A percentile compares a stretch with the other conserved stretches of the same genome.
Conservation (phyloP, 2,888 invertebrate species). For the Lasioglossum pauxillum region DNA sequence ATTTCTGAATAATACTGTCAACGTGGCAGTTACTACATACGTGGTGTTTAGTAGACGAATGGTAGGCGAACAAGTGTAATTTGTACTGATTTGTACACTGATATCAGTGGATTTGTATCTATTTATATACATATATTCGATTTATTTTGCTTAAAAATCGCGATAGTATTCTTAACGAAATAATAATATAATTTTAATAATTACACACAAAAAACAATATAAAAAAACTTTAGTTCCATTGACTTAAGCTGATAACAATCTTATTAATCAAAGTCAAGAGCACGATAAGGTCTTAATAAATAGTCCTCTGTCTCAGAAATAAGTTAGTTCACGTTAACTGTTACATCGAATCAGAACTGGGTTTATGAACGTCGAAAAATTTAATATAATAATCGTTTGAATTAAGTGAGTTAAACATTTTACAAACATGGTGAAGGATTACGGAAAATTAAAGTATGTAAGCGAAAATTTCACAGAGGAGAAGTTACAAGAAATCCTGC, state of each 20-base stretch:
- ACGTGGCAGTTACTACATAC: background rate
- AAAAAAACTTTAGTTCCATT: background rate
- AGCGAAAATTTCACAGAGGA: conserved; percentile 82
- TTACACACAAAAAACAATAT: background rate
- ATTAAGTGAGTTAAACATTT: background rate
- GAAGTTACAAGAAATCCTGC: conserved; percentile 83
- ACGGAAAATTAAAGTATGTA: conserved; percentile 61
- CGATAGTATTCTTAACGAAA: background rate
- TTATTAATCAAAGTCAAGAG: background rate
- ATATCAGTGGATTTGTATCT: background rate
- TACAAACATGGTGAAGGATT: conserved; percentile 41
- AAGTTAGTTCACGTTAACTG: background rate
- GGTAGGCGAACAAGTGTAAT: background rate
- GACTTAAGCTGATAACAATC: background rate
- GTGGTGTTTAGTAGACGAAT: no score
- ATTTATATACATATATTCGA: background rate
- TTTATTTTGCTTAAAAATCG: background rate
- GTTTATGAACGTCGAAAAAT: background rate
- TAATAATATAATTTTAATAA: background rate
- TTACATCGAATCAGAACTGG: background rate
- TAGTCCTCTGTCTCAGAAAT: background rate
- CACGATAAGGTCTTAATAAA: background rate
- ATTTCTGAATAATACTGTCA: background rate
- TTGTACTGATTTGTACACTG: no score
- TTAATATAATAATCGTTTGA: background rate